These are phyloP conservation scores for Gonatopus flavifemur DNA, from an alignment of 1,140 invertebrate species.

Conservation along the genomic window DNA sequence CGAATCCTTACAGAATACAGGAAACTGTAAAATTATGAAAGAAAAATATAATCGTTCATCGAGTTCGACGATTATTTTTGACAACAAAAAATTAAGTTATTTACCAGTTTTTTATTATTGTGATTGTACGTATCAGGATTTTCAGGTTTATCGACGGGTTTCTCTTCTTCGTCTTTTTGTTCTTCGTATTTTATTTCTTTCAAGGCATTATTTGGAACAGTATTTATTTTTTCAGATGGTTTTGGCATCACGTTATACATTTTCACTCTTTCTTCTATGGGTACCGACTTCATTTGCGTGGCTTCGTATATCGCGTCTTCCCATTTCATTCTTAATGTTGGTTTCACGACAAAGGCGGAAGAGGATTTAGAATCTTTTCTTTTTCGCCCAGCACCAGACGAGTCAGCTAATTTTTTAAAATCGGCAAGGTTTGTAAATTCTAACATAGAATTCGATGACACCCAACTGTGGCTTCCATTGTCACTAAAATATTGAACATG, in stretches of 20 bases:
- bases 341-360: slow-evolving; percentile 56
- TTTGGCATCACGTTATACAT: background rate
- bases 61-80: background rate
- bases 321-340: slow-evolving; percentile 60
- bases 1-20: background rate
- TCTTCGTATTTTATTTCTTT: background rate
- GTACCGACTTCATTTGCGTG: slow-evolving; percentile 10
- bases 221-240: background rate
- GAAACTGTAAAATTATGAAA: background rate
- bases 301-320: slow-evolving; percentile 63
- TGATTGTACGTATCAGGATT: background rate
- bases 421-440: slow-evolving; percentile 67
- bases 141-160: too few species aligned
- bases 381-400: slow-evolving; percentile 16
- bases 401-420: slow-evolving; percentile 57
- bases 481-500: slow-evolving; percentile 85
- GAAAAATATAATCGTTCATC: too few species aligned
- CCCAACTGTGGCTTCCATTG: slow-evolving; percentile 74
- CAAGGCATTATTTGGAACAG: background rate
- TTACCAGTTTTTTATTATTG: background rate
- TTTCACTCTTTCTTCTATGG: background rate
- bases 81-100: background rate
- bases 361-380: slow-evolving; percentile 59
- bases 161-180: background rate
- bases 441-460: slow-evolving; percentile 64